A percentile compares a stretch with the other conserved stretches of the same genome.
Evolutionary conservation across 2,888 invertebrate species (phyloP).

Genomic region (Aromia moschata): DNA sequence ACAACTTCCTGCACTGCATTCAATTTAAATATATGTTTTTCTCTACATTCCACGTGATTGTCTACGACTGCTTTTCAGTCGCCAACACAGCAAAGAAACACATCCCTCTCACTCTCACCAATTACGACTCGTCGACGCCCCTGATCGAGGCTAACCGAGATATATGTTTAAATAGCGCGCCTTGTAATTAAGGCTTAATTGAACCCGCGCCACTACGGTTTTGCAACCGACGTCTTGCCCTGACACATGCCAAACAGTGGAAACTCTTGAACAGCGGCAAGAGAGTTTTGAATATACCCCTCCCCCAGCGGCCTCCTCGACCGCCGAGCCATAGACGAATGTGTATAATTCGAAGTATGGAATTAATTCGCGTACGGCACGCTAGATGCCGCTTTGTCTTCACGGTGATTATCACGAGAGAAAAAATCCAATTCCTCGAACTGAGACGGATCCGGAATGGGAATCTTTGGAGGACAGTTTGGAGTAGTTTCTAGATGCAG

Average conservation of each 20-base stretch:
- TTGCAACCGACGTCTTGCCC: slow-evolving; percentile 36
- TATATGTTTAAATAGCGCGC: slow-evolving; percentile 34
- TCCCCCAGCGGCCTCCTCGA: slow-evolving; percentile 6
- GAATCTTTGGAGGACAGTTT: background rate
- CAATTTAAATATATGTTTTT: no score
- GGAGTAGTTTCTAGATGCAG: background rate
- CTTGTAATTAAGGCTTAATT: slow-evolving; percentile 39
- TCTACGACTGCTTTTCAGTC: no score
- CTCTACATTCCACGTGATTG: no score
- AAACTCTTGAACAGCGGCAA: slow-evolving; percentile 21
- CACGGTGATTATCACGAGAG: background rate
- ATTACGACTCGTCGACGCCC: no score
- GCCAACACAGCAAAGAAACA: no score
- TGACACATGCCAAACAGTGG: slow-evolving; percentile 38
- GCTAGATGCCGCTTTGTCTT: background rate
- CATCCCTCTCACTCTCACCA: no score
- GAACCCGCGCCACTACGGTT: slow-evolving; percentile 33
- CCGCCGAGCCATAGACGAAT: slow-evolving; percentile 6
- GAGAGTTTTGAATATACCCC: slow-evolving; percentile 23
- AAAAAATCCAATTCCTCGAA: background rate
- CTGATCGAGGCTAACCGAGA: slow-evolving; percentile 29
- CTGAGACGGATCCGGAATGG: background rate
- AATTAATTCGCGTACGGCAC: slow-evolving; percentile 9
- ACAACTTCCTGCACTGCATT: no score
- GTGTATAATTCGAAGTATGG: background rate